Base-by-base conservation (phyloP, 2,113 vertebrate genomes). In the Potamarius usumacintae region DNA sequence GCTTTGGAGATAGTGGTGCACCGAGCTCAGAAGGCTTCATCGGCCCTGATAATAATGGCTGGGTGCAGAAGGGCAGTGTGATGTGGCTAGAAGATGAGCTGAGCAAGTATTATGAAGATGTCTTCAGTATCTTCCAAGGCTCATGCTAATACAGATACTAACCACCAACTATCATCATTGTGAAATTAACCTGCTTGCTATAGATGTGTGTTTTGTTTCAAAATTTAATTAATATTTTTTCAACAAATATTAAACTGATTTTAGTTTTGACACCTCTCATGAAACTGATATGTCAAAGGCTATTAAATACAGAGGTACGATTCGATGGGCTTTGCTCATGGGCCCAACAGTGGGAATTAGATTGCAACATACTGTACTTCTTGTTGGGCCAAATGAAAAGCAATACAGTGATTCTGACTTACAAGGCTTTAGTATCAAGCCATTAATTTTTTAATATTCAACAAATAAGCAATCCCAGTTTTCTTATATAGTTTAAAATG, bases 41-140 rank as follows among this genome's bases (percentile, higher is more conserved):
- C 0, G 89, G 90, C 50, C 90, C 82, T 4, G 82, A 90, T 77
- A 86, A 90, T 57, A 89, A 89, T 2, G 82, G 27, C 12, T 15
- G 1, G 2, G 79, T 87, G 22, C 65, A 82, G 67, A 9, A 27
- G 27, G 17, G n/a, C 25, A 62, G 7, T 11, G 42, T 87, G 67
- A 17, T 1, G 0, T 7, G 48, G 34, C 86, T 87, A 42, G 86
- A 87, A 58, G 4, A 7, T 50, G 15, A 27, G 2, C 67, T 87
- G 55, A 74, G 55, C 57, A 27, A 30, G 8, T 4, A 62, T 20
- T 87, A 87, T 62, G 42, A n/a, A 14, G 1, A 20, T 2, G 25
- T 15, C 4, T 82, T 87, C 5, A 82, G 53, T 57, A 55, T 87
- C 34, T 87, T 87, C 42, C 86, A 69, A 22, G 30, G 20, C 6